Evolutionary conservation across 2,113 vertebrate genomes (phyloP).

Genomic region (Neomonachus schauinslandi): DNA sequence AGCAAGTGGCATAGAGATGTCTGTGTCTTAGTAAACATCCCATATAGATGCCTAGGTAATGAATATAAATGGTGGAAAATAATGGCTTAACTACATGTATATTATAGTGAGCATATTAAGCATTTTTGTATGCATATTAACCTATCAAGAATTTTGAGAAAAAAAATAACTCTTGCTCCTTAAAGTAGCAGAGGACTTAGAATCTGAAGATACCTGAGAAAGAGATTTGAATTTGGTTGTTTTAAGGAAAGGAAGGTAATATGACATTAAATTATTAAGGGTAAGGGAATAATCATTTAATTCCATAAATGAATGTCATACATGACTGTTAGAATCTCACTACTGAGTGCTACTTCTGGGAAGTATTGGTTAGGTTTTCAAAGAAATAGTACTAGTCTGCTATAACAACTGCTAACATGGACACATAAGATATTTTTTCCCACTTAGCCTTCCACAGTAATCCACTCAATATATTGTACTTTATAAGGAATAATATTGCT

Average conservation of each 20-base stretch:
- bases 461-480: slow-evolving; percentile 65
- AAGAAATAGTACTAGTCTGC: not conserved
- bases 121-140: not conserved
- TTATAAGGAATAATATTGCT: slow-evolving; percentile 54
- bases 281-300: not conserved
- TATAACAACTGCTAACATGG: not conserved
- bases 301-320: not conserved
- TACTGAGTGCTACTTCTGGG: not conserved
- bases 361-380: not conserved
- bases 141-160: not conserved
- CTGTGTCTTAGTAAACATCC: not conserved
- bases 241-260: not conserved
- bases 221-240: not conserved
- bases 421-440: slow-evolving; percentile 3
- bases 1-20: not conserved
- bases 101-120: not conserved
- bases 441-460: slow-evolving; percentile 37
- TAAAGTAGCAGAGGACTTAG: not conserved
- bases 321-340: not conserved
- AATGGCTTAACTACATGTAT: not conserved
- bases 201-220: not conserved
- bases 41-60: not conserved
- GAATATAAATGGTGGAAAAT: not conserved
- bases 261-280: not conserved
- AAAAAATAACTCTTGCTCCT: not conserved